Base-by-base conservation (phyloP, 2,888 invertebrate genomes). In the Erpobdella octoculata region DNA sequence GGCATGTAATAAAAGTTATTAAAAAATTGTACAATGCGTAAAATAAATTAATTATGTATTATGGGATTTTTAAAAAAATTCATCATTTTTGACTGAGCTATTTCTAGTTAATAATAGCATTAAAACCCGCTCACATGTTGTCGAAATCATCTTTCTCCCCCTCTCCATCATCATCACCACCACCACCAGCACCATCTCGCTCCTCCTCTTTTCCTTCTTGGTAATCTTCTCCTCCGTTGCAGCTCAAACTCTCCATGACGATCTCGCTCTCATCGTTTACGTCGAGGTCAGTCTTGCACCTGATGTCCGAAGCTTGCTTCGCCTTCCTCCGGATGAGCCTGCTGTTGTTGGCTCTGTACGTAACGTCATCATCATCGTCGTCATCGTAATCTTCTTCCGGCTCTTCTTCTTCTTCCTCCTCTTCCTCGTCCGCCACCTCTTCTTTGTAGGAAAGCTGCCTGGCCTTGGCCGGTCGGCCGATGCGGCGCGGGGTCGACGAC, bases 391-490 rank as follows among this genome's bases (percentile, higher is more conserved):
- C n/a, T n/a, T n/a, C 62, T 3, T 67, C 67, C 18, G 38, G 46
- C 6, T 65, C 65, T 8, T 37, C 65, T 1, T 67, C 41, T 28
- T 41, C 31, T n/a, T 69, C 53, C 33, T 69, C 69, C n/a, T 53
- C 53, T 1, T 48, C 69, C 25, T 69, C 69, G n/a, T 69, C 69
- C 33, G 31, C 53, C 35, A 36, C 67, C 36, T 66, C 66, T 12
- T 67, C 67, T 21, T 65, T 46, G 1, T 46, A 2, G 31, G 25
- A 4, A 1, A 18, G n/a, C 36, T n/a, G 41, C 36, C 48, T 31
- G 48, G 28, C 36, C 28, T 33, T 25, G 21, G 64, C 33, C 28
- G 28, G 37, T 8, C 46, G 37, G 25, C 71, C 48, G n/a, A 35
- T 18, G 46, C 35, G 18, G 21, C 53, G 31, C 33, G 37, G 28